These are phyloP conservation scores for Psephotus haematonotus DNA, from an alignment of 2,113 vertebrate genomes.

Conservation along the genomic window DNA sequence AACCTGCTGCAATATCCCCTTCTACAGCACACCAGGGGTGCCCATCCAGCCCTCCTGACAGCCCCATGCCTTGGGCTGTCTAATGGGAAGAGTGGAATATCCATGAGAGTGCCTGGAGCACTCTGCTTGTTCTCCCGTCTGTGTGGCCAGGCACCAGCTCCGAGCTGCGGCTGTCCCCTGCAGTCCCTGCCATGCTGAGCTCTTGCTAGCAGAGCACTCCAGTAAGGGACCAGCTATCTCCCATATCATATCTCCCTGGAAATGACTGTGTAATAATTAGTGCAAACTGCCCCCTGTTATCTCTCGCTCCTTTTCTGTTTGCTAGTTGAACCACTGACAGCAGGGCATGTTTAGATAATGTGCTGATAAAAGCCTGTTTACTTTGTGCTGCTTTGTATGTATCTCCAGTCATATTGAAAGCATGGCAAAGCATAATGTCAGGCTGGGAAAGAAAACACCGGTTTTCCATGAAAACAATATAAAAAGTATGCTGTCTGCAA, in stretches of 20 bases:
- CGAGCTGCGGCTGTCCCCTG: fast-evolving
- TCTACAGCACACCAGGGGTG: fast-evolving
- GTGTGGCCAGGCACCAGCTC: not conserved
- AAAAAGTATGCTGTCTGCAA: not conserved
- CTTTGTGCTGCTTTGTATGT: not conserved
- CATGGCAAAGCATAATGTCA: not conserved
- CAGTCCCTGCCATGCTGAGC: fast-evolving
- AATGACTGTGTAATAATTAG: slow-evolving; percentile 10
- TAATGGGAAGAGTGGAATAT: not conserved
- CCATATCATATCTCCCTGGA: not conserved
- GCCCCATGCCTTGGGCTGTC: not conserved
- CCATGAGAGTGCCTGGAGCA: fast-evolving
- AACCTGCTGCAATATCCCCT: not conserved
- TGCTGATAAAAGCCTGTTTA: slow-evolving; percentile 38
- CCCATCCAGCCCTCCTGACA: not conserved
- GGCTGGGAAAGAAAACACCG: not conserved
- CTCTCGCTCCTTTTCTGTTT: slow-evolving; percentile 1
- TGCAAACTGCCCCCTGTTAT: not conserved
- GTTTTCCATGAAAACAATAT: not conserved
- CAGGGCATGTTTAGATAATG: not conserved
- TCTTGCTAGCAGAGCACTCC: not conserved
- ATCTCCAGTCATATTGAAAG: not conserved
- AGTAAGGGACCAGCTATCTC: not conserved
- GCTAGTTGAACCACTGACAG: not conserved
- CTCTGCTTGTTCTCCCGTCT: fast-evolving